These are phyloP conservation scores for Antechinus flavipes DNA, from an alignment of 2,113 vertebrate species.

Conservation along the genomic window DNA sequence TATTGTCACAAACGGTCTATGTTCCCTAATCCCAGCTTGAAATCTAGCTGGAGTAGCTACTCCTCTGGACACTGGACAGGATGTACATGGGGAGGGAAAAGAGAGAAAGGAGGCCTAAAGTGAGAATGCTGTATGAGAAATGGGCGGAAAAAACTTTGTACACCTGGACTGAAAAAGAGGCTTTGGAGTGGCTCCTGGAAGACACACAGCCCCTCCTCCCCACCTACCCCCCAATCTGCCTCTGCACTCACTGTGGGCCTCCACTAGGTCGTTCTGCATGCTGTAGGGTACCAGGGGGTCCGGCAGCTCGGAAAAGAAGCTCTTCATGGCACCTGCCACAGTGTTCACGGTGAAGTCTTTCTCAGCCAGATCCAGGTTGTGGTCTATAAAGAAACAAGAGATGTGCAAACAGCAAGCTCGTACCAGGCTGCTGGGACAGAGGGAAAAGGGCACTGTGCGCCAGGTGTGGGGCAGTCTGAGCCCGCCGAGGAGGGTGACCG, in stretches of 20 bases:
- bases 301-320: constrained; percentile 96
- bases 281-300: constrained; percentile 95
- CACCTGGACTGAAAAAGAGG: too few relatives aligned
- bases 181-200: too few relatives aligned
- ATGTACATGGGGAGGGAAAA: background rate
- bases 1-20: background rate
- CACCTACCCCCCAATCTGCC: too few relatives aligned
- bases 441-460: accelerated
- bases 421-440: accelerated
- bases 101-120: background rate
- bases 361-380: constrained; percentile 93
- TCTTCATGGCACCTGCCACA: constrained; percentile 97
- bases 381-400: constrained; percentile 82
- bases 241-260: constrained; percentile 93
- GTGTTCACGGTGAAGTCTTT: constrained; percentile 97
- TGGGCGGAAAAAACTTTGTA: too few relatives aligned
- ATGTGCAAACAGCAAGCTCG: background rate
- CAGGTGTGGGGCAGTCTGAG: background rate
- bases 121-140: too few relatives aligned
- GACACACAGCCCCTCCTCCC: too few relatives aligned
- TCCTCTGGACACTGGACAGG: too few relatives aligned
- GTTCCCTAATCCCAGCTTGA: background rate
- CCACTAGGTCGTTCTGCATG: constrained; percentile 94
- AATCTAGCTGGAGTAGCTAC: background rate
- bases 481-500: too few relatives aligned